Evolutionary conservation across 2,113 vertebrate species (phyloP).

Genomic region (Strigops habroptila): DNA sequence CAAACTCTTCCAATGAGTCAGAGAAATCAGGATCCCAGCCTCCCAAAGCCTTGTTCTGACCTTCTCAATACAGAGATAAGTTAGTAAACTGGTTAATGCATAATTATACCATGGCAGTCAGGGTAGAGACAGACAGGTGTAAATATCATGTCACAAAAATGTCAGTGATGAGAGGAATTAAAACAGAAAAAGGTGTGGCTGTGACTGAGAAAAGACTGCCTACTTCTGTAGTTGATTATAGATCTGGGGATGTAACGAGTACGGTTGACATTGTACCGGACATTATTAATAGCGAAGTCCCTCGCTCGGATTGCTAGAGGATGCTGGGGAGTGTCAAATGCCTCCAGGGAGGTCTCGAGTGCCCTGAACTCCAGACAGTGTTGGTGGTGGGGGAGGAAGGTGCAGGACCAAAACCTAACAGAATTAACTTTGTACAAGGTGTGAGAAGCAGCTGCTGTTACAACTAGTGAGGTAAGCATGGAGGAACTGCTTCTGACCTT

Average conservation of each 20-base stretch:
- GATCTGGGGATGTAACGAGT: not conserved
- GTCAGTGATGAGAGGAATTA: not conserved
- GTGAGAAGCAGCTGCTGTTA: slow-evolving; percentile 15
- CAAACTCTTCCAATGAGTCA: not conserved
- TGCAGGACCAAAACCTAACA: not conserved
- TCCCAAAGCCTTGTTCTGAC: not conserved
- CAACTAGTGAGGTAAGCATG: not conserved
- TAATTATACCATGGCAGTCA: fast-evolving
- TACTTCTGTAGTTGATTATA: not conserved
- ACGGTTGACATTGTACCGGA: fast-evolving
- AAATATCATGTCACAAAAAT: not conserved
- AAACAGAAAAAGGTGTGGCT: not conserved
- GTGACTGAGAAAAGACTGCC: not conserved
- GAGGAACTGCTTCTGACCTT: not conserved
- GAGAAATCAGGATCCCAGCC: not conserved
- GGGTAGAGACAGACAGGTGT: not conserved
- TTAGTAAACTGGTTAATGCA: not conserved
- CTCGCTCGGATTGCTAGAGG: not conserved
- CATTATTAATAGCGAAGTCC: not conserved
- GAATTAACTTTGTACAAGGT: slow-evolving; percentile 1
- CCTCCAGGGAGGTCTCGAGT: not conserved
- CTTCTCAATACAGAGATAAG: not conserved
- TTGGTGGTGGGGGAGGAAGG: fast-evolving
- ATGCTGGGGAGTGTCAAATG: not conserved
- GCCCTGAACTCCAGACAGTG: not conserved